Evolutionary conservation across 2,113 vertebrate genomes (phyloP), one percentile per base, ranked within the genome.

Genomic region (Crotalus helleri): DNA sequence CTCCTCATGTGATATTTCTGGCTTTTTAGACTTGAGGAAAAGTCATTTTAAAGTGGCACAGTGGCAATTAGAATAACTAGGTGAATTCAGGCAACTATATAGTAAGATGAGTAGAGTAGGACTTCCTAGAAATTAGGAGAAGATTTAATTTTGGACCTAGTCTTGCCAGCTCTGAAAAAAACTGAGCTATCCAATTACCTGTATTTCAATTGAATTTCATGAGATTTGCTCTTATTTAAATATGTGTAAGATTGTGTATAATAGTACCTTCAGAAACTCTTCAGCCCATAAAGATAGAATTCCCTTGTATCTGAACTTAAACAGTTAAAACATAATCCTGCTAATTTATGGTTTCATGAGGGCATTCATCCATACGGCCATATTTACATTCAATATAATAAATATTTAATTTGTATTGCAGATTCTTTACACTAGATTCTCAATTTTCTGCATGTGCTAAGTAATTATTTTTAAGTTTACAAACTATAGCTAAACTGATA

Each of bases 401-500:
- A 55, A 39, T 29, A 64, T 90, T 26, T 94, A 85, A 51, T 81
- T 59, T 12, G 58, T 4, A 59, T 59, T 54, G 90, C 33, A 81
- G 33, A 44, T 81, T 81, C 17, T 81, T 81, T 44, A 44, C 23
- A 49, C 90, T 88, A 49, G 74, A 91, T 33, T 19, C 26, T 57
- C 10, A 49, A n/a, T 95, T 19, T 58, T 93, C 49, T 87, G 24
- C 61, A 61, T 87, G 90, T 92, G 89, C 91, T 93, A 87, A 93
- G 54, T 85, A 39, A 92, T 13, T n/a, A 57, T 49, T 93, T 44
- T 19, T 51, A 89, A 53, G 59, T 90, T 94, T 95, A 87, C 94
- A 95, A 95, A 95, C 95, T 94, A 94, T 96, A 86, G 86, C 92
- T 97, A 95, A 95, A 95, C 94, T 95, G 94, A 94, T 21, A 4